Base-by-base conservation (phyloP, 1,140 invertebrate species). In the Drepana arcuata region DNA sequence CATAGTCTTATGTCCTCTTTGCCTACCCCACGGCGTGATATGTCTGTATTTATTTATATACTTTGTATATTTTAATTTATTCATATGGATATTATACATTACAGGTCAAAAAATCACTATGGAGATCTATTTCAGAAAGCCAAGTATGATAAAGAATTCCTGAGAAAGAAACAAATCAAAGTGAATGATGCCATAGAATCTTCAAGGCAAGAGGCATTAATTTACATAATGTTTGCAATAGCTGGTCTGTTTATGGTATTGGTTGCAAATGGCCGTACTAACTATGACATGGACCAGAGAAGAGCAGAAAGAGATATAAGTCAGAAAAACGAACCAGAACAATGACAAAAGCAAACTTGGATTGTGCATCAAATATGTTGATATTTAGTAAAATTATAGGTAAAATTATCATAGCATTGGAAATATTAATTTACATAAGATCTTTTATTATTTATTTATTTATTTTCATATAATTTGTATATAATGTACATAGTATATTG, bases 71-170 rank as follows among this genome's bases (percentile, higher is more conserved):
- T n/a, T n/a, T n/a, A n/a, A n/a, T n/a, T n/a, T n/a, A n/a, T n/a
- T n/a, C n/a, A n/a, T 85, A 86, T 60, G 64, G 58, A 0, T 9
- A 38, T 5, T 43, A 55, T 1, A 74, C 82, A 14, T 43, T 75
- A 28, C 64, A 78, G 68, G 72, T 67, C 68, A 3, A 69, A 63
- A 52, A 54, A 71, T 34, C 83, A 68, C 37, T 81, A 77, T 51
- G 65, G 58, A 24, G 44, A 67, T 35, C 46, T 70, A 29, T 63
- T 77, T 12, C 47, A 66, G 25, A 70, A 69, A 35, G 14, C 50
- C 23, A 37, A 63, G 43, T 49, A 57, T 47, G 54, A 75, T 11
- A 70, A 48, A 38, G 49, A 70, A n/a, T 40, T 59, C 24, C 9
- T 65, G 3, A 58, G 21, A 25, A 56, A 52, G 9, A 63, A 45